Percentiles rank a stretch among this genome's conserved stretches.
Evolutionary conservation across 2,888 invertebrate species (phyloP).

Genomic region (Dryadula phaetusa): DNA sequence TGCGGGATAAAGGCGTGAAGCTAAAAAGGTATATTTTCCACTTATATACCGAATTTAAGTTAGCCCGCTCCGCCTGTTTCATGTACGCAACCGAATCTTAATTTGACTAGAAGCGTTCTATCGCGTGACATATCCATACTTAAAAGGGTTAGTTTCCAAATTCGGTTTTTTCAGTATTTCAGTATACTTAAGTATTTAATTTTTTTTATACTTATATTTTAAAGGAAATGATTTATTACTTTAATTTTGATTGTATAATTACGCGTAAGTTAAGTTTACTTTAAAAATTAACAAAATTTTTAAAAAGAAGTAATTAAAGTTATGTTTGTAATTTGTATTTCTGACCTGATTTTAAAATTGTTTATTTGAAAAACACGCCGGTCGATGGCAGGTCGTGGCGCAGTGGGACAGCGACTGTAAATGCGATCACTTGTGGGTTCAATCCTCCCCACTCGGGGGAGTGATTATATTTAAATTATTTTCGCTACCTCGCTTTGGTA

Average conservation of each 20-base stretch:
- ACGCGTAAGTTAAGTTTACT: neutral
- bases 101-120: constrained; percentile 40
- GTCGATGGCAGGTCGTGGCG: no score
- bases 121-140: constrained; percentile 46
- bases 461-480: no score
- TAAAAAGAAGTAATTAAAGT: neutral
- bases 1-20: no score
- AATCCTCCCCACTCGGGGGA: no score
- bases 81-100: constrained; percentile 38
- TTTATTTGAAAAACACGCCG: no score
- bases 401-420: no score
- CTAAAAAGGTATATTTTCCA: neutral
- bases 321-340: neutral
- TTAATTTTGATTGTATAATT: neutral
- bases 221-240: neutral
- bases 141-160: constrained; percentile 11
- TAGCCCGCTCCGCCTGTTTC: constrained; percentile 37
- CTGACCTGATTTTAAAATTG: neutral
- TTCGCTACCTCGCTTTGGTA: no score
- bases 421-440: no score
- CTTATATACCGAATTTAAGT: neutral
- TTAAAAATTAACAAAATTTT: neutral
- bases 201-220: constrained; percentile 12
- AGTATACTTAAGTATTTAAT: neutral
- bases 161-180: constrained; percentile 14